Percentiles rank a stretch among this genome's conserved stretches.
Conservation (phyloP, 2,888 invertebrate species). For the Cyclophora punctaria region DNA sequence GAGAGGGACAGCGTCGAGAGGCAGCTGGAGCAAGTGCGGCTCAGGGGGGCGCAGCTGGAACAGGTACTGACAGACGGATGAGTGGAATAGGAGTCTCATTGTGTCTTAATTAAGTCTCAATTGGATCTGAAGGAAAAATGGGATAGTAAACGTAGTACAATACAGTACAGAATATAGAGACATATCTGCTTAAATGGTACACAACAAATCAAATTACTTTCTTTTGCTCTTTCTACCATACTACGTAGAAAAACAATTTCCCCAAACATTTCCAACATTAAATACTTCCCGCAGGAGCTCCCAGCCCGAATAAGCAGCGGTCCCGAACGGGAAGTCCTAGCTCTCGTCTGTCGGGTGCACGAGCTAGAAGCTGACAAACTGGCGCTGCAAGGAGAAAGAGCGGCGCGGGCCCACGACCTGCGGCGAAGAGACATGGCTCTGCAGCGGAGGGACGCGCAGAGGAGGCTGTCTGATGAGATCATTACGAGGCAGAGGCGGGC, state of each 20-base stretch:
- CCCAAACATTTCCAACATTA: too few relatives aligned
- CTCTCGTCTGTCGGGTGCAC: constrained; percentile 92
- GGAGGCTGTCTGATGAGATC: constrained; percentile 92
- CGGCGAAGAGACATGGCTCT: constrained; percentile 88
- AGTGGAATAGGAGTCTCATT: too few relatives aligned
- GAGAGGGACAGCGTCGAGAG: constrained; percentile 85
- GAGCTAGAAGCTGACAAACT: constrained; percentile 96
- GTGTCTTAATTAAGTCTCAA: too few relatives aligned
- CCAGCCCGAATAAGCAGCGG: constrained; percentile 89
- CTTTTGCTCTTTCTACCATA: too few relatives aligned
- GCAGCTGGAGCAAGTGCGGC: constrained; percentile 86
- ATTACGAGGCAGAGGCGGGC: constrained; percentile 90
- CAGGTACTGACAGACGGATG: constrained; percentile 84
- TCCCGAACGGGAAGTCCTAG: constrained; percentile 91
- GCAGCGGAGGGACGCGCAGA: constrained; percentile 87
- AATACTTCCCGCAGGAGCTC: constrained; percentile 76
- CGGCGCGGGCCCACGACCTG: constrained; percentile 90
- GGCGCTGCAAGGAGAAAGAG: constrained; percentile 90
- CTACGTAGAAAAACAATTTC: too few relatives aligned
- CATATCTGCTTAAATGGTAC: too few relatives aligned
- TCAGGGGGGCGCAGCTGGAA: constrained; percentile 86
- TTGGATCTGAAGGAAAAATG: too few relatives aligned
- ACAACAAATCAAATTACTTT: too few relatives aligned
- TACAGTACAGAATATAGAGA: too few relatives aligned
- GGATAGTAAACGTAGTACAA: too few relatives aligned